Percentiles rank a stretch among this genome's conserved stretches.
Conservation (phyloP, 1,140 invertebrate species). For the Macrostomum lignano region DNA sequence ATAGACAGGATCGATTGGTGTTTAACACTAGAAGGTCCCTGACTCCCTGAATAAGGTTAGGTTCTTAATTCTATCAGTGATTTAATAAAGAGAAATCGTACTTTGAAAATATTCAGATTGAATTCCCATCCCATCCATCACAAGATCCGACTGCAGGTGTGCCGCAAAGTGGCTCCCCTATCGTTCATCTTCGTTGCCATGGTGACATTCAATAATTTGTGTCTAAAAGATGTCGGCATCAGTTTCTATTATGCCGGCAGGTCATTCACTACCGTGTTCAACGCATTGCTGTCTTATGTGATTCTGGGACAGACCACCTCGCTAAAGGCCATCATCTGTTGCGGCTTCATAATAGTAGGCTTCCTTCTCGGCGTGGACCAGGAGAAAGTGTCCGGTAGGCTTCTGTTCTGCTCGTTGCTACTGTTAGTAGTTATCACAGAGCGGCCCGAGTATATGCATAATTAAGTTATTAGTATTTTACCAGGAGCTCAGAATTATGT, state of each 20-base stretch:
- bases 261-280: slow-evolving; percentile 6
- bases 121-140: slow-evolving; percentile 2
- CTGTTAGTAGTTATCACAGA: too few species aligned
- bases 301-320: slow-evolving; percentile 49
- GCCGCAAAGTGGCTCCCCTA: slow-evolving; percentile 49
- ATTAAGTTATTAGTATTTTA: neutral
- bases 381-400: slow-evolving; percentile 47
- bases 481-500: neutral
- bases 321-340: slow-evolving; percentile 46
- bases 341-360: slow-evolving; percentile 54
- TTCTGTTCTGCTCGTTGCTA: slow-evolving; percentile 6
- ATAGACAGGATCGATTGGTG: too few species aligned
- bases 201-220: slow-evolving; percentile 77
- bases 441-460: neutral
- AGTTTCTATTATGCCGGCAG: slow-evolving; percentile 99
- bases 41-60: too few species aligned
- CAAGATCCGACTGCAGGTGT: neutral
- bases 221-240: slow-evolving; percentile 76
- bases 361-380: slow-evolving; percentile 83
- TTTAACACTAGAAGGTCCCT: too few species aligned
- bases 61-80: too few species aligned
- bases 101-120: too few species aligned
- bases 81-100: too few species aligned
- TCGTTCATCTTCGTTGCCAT: slow-evolving; percentile 72
- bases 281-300: slow-evolving; percentile 28